phyloP scores from a whole-genome alignment of 2,888 invertebrate species.

The Ceramica pisi region DNA sequence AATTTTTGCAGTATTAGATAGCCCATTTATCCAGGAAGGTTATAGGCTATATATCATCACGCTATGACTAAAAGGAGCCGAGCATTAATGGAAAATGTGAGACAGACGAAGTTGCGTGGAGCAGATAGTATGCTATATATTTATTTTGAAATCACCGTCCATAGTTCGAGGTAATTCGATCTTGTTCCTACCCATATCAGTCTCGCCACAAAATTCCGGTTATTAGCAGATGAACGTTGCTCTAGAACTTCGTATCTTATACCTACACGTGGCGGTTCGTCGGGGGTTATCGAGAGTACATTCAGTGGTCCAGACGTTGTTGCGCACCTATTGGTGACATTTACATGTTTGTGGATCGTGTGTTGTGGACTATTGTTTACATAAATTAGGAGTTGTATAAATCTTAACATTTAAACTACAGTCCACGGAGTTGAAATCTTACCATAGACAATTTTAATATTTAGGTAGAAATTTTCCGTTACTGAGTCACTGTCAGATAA shows the following conservation, averaged over 20 bases:
- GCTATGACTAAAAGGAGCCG: too few species aligned
- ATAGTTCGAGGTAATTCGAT: conserved; percentile 49
- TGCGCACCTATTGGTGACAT: conserved; percentile 24
- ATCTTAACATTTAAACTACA: too few species aligned
- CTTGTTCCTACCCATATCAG: conserved; percentile 19
- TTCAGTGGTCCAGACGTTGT: not conserved
- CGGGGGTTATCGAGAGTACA: conserved; percentile 29
- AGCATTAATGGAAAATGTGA: too few species aligned
- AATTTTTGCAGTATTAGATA: too few species aligned
- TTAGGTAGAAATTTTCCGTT: too few species aligned
- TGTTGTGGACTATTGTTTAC: not conserved
- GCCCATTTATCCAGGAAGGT: too few species aligned
- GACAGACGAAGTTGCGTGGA: too few species aligned
- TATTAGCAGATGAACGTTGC: conserved; percentile 30
- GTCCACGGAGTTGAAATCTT: too few species aligned
- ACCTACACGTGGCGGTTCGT: conserved; percentile 49
- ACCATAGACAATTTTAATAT: too few species aligned
- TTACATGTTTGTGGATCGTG: not conserved
- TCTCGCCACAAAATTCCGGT: conserved; percentile 39
- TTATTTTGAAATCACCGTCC: conserved; percentile 32
- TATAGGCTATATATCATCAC: too few species aligned
- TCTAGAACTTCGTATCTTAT: conserved; percentile 39
- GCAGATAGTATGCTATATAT: not conserved
- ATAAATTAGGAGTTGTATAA: not conserved
- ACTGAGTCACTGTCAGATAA: too few species aligned